phyloP scores from a whole-genome alignment of 2,113 vertebrate species.

The Eclectus roratus region DNA sequence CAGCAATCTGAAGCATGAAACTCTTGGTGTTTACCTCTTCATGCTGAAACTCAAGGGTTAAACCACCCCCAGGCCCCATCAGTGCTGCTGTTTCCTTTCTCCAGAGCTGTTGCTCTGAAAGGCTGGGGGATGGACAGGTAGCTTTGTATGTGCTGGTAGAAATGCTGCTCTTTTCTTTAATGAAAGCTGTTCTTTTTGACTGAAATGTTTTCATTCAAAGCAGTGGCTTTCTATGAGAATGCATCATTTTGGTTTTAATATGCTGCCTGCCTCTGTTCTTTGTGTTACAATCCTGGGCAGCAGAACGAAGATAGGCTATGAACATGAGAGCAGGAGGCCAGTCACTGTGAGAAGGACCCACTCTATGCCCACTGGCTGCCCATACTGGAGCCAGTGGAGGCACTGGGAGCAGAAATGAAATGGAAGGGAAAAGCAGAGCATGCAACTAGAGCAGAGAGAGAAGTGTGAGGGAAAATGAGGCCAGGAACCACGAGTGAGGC shows the following conservation, averaged over 20 bases:
- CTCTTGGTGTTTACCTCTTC: not conserved
- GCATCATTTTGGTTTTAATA: not conserved
- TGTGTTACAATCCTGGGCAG: not conserved
- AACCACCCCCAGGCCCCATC: not conserved
- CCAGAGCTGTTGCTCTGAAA: not conserved
- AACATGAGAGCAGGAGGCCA: not conserved
- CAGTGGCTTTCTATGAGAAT: not conserved
- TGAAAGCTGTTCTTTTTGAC: not conserved
- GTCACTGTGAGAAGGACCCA: rapidly evolving
- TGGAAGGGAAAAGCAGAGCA: not conserved
- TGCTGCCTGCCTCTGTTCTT: not conserved
- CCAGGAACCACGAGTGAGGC: not conserved
- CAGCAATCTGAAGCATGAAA: not conserved
- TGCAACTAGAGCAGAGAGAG: not conserved
- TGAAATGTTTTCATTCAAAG: not conserved
- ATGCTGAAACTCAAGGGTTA: not conserved
- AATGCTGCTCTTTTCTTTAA: not conserved
- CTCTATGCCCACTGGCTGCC: not conserved
- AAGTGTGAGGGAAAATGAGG: not conserved
- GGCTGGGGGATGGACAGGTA: not conserved
- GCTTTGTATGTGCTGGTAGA: not conserved
- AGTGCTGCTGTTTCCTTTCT: not conserved
- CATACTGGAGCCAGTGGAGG: not conserved
- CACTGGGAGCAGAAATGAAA: not conserved
- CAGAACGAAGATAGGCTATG: rapidly evolving